Evolutionary conservation across 2,888 invertebrate genomes (phyloP).

Genomic region (Lepidocyrtoides sp.): DNA sequence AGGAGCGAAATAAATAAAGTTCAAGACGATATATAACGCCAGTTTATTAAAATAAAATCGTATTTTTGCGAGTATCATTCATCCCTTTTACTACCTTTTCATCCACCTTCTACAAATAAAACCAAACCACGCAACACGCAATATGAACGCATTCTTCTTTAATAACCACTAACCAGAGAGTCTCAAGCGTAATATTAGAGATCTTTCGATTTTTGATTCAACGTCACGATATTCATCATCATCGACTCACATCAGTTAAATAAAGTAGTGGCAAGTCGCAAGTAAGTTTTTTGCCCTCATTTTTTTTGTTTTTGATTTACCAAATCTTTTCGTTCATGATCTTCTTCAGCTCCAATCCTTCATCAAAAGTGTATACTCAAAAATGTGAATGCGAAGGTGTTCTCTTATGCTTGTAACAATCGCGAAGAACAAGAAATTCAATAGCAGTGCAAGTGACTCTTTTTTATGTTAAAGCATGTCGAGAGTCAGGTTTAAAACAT

Average conservation of each 20-base stretch:
- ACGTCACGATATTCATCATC: slow-evolving; percentile 56
- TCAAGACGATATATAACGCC: too few relatives aligned
- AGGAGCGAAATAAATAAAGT: too few relatives aligned
- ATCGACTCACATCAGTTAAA: too few relatives aligned
- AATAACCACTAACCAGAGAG: too few relatives aligned
- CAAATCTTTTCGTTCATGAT: too few relatives aligned
- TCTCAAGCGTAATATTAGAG: not conserved
- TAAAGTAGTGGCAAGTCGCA: slow-evolving; percentile 10
- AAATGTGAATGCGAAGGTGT: slow-evolving; percentile 6
- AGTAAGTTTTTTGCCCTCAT: slow-evolving; percentile 7
- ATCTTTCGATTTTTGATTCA: slow-evolving; percentile 36
- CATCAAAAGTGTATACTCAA: not conserved
- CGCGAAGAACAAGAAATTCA: too few relatives aligned
- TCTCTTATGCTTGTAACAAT: not conserved
- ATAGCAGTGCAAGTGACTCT: not conserved
- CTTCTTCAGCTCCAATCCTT: not conserved
- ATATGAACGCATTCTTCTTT: not conserved
- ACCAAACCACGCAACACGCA: not conserved
- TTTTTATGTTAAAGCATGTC: not conserved
- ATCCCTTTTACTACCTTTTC: not conserved
- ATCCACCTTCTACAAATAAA: not conserved
- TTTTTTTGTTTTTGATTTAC: too few relatives aligned
- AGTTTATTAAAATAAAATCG: too few relatives aligned
- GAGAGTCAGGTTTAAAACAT: not conserved
- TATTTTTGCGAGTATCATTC: too few relatives aligned